Percentiles rank a stretch among this genome's conserved stretches.
Conservation (phyloP, 2,888 invertebrate genomes). For the Acrobasis consociella region DNA sequence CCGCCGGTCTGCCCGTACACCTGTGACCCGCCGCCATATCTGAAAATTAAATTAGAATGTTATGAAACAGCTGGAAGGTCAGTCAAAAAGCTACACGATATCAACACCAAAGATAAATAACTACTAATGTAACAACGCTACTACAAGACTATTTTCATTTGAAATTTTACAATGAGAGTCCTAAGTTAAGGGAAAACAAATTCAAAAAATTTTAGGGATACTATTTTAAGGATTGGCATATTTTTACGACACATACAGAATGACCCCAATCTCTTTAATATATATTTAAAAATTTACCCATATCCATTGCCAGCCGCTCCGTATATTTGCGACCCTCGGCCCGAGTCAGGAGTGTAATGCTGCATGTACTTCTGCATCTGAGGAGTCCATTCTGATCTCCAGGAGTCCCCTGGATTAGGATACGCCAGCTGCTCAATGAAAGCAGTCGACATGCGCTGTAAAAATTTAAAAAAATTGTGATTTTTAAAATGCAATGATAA, state of each 20-base stretch:
- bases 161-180: too few relatives aligned
- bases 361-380: slow-evolving; percentile 79
- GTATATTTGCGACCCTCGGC: slow-evolving; percentile 76
- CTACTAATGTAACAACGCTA: too few relatives aligned
- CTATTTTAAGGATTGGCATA: too few relatives aligned
- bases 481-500: too few relatives aligned
- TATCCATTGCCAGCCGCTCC: slow-evolving; percentile 71
- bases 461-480: slow-evolving; percentile 3
- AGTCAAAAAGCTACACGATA: too few relatives aligned
- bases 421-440: slow-evolving; percentile 78
- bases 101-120: too few relatives aligned
- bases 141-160: too few relatives aligned
- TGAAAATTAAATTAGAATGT: slow-evolving; percentile 38
- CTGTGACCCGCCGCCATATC: slow-evolving; percentile 84
- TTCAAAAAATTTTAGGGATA: too few relatives aligned
- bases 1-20: slow-evolving; percentile 87
- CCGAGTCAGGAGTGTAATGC: slow-evolving; percentile 79
- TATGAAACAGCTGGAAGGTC: neutral
- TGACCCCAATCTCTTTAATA: neutral
- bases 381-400: slow-evolving; percentile 81
- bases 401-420: slow-evolving; percentile 77
- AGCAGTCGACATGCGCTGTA: slow-evolving; percentile 76
- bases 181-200: too few relatives aligned
- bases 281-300: slow-evolving; percentile 49
- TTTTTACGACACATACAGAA: too few relatives aligned